Conservation (phyloP, 2,797 vertebrate species). For the Periophthalmus magnuspinnatus region DNA sequence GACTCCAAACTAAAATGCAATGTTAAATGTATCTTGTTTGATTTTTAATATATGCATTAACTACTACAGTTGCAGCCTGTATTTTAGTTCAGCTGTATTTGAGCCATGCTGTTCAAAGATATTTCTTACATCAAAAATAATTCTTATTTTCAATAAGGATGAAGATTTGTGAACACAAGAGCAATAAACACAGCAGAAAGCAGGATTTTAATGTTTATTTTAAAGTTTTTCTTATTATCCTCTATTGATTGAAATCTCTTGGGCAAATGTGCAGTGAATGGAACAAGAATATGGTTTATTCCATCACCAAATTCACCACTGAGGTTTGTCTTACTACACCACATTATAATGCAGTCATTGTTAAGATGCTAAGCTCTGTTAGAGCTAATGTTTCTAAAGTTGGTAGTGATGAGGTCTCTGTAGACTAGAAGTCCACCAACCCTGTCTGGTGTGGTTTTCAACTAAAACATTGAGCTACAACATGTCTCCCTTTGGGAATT, state of each 20-base stretch:
- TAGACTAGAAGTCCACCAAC: constrained; percentile 30
- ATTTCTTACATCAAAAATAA: neutral
- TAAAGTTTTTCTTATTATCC: neutral
- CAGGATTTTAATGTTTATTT: neutral
- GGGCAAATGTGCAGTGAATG: neutral
- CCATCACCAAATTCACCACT: neutral
- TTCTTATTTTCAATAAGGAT: neutral
- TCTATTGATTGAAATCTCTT: neutral
- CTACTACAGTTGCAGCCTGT: neutral
- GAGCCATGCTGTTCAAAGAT: constrained; percentile 1
- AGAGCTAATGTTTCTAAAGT: constrained; percentile 11
- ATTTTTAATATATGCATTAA: constrained; percentile 22
- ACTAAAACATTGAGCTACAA: constrained; percentile 46
- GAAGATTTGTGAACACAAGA: neutral
- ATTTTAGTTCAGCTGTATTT: neutral
- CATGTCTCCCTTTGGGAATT: constrained; percentile 41
- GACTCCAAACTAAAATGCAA: constrained; percentile 35
- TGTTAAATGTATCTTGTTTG: constrained; percentile 20
- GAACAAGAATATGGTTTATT: neutral
- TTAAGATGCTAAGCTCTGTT: neutral
- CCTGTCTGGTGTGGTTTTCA: constrained; percentile 52
- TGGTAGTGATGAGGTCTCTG: constrained; percentile 31
- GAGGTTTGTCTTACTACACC: neutral
- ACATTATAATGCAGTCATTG: neutral
- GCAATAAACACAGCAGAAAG: neutral